These are phyloP conservation scores for Gandaritis pyraliata DNA, from an alignment of 2,888 invertebrate genomes.

Conservation along the genomic window DNA sequence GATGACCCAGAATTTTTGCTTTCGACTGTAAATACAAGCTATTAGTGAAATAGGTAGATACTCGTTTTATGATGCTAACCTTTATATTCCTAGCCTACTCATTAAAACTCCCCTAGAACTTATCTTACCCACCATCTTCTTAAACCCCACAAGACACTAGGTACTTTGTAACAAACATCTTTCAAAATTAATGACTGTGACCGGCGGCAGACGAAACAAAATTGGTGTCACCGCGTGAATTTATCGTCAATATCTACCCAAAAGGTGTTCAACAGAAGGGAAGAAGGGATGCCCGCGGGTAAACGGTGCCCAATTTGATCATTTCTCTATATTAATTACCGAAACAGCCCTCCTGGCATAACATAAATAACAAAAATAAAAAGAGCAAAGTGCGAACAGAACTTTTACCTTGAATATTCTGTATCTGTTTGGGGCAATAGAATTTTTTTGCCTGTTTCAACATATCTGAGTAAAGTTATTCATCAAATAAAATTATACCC, in stretches of 20 bases:
- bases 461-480: no score
- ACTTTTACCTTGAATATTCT: slow-evolving; percentile 4
- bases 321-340: slow-evolving; percentile 76
- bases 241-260: slow-evolving; percentile 50
- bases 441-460: no score
- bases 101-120: neutral
- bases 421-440: neutral
- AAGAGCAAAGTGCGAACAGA: slow-evolving; percentile 3
- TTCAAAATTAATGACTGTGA: slow-evolving; percentile 22
- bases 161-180: slow-evolving; percentile 14
- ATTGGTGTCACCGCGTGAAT: slow-evolving; percentile 59
- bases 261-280: slow-evolving; percentile 66
- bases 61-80: no score
- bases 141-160: neutral
- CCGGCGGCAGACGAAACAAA: slow-evolving; percentile 30
- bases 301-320: slow-evolving; percentile 69
- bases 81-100: neutral
- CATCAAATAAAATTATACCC: no score
- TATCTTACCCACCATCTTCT: neutral
- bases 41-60: no score
- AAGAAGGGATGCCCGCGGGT: slow-evolving; percentile 58
- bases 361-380: slow-evolving; percentile 68
- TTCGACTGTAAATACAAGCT: no score
- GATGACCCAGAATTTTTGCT: no score
- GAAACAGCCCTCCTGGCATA: slow-evolving; percentile 59